Evolutionary conservation across 2,113 vertebrate species (phyloP), one percentile per base, ranked within the genome.

Genomic region (Arenaria interpres): DNA sequence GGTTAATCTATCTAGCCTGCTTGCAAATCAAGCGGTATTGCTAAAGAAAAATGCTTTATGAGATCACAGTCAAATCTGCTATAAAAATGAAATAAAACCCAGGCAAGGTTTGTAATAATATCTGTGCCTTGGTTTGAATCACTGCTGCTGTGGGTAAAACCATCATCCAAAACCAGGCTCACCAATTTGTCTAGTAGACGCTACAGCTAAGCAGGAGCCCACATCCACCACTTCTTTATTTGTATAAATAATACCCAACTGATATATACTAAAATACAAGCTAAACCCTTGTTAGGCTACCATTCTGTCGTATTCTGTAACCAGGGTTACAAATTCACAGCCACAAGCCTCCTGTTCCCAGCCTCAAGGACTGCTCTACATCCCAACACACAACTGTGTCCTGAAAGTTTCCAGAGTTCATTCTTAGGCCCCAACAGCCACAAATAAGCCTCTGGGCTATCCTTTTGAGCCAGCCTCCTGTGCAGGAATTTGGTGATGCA

Each of bases 301-400:
- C 48, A 7, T 11, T 45, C 7, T 3, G 11, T 7, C 39, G n/a
- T 0, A 77, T n/a, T n/a, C n/a, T n/a, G n/a, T n/a, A n/a, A n/a
- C 30, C 45, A 63, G 20, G 19, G 7, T 27, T 62, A 72, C 22
- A 66, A n/a, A 4, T 5, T 4, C 10, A 7, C 57, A 88, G 48
- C 23, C 45, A 39, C 3, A 6, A 75, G 56, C 45, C 24, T 72
- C 66, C 45, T 51, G 51, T 2, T 43, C 12, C 46, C 15, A 71
- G 39, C 50, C 27, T 24, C 53, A 48, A 39, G 39, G 24, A 45
- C 6, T 41, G 48, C 37, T 69, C 43, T 3, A 37, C 28, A 30
- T 19, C 16, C 24, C 75, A 88, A 21, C 22, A 46, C 7, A 43
- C 6, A 71, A 30, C 8, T n/a, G 15, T 3, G 1, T 5, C 27